A percentile compares a stretch with the other conserved stretches of the same genome.
Conservation (phyloP, 2,888 invertebrate species). For the Troides aeacus region DNA sequence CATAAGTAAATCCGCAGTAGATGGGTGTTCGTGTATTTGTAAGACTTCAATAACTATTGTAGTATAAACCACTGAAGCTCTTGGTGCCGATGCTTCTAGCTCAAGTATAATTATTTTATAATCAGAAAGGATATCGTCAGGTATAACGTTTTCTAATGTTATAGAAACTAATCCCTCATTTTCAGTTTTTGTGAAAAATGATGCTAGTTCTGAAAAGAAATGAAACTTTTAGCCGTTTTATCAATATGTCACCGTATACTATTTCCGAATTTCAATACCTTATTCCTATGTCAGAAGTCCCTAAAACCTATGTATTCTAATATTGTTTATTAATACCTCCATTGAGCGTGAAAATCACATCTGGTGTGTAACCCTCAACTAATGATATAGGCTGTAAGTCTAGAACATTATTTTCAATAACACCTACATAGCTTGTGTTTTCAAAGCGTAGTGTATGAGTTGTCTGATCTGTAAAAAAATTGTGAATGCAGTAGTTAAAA, state of each 20-base stretch:
- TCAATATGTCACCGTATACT: neutral
- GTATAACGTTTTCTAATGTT: conserved; percentile 32
- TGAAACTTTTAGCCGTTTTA: neutral
- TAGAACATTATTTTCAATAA: conserved; percentile 35
- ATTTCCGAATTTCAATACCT: neutral
- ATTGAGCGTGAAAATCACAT: conserved; percentile 39
- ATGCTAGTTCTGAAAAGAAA: conserved; percentile 38
- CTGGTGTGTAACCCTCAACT: conserved; percentile 38
- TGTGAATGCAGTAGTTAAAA: neutral
- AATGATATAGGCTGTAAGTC: conserved; percentile 41
- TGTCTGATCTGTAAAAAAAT: conserved; percentile 35
- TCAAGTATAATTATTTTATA: conserved; percentile 41
- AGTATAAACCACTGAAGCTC: conserved; percentile 38
- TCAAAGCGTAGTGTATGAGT: conserved; percentile 41
- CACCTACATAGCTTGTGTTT: conserved; percentile 40
- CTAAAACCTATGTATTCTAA: neutral
- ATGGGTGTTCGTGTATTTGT: conserved; percentile 10
- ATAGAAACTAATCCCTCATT: conserved; percentile 36
- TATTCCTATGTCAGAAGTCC: neutral
- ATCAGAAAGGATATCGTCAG: conserved; percentile 38
- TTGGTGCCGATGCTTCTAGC: conserved; percentile 40
- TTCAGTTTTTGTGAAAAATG: conserved; percentile 34
- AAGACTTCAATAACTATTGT: conserved; percentile 40
- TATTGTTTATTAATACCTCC: conserved; percentile 40
- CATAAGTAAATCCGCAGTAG: conserved; percentile 21